Evolutionary conservation across 2,113 vertebrate species (phyloP), one percentile per base, ranked within the genome.

Genomic region (Plectropomus leopardus): DNA sequence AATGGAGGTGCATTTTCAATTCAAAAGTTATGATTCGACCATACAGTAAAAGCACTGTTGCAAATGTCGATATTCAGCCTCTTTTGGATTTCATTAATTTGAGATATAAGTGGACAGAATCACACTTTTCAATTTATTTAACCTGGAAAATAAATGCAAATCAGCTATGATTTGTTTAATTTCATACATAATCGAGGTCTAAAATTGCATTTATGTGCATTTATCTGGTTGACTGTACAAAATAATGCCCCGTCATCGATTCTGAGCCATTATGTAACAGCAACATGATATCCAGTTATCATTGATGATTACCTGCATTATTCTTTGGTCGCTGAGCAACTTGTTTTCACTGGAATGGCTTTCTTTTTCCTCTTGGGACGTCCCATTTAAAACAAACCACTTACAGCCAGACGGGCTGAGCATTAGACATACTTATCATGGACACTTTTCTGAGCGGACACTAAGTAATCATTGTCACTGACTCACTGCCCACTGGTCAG

Each of bases 251-350:
- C 1, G 11, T 59, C 60, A 61, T 86, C 78, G 60, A 44, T 76
- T n/a, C 63, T 53, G 26, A 84, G 69, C 28, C 71, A 19, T 76
- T 70, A 64, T 60, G 76, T 61, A 30, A 76, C 73, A 79, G 68
- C 51, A 84, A 73, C 73, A 81, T 50, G 61, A 86, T 51, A 75
- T 67, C 75, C 73, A 69, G 86, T 88, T 84, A 76, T 69, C 77
- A 76, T 75, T 47, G 64, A 72, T 7, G 30, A 77, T 80, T 80
- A 78, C 72, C 66, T 73, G 55, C 79, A 78, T 84, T 88, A 83
- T 80, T 83, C 54, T 72, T 47, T 19, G 70, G 82, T 86, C 84
- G 75, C 63, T 78, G 66, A 85, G 40, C 59, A 54, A 61, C 73
- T 79, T 79, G 48, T 66, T 76, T 86, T 24, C 54, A 75, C 24